These are phyloP conservation scores for Panzeria rudis DNA, from an alignment of 2,888 invertebrate species.

Conservation along the genomic window DNA sequence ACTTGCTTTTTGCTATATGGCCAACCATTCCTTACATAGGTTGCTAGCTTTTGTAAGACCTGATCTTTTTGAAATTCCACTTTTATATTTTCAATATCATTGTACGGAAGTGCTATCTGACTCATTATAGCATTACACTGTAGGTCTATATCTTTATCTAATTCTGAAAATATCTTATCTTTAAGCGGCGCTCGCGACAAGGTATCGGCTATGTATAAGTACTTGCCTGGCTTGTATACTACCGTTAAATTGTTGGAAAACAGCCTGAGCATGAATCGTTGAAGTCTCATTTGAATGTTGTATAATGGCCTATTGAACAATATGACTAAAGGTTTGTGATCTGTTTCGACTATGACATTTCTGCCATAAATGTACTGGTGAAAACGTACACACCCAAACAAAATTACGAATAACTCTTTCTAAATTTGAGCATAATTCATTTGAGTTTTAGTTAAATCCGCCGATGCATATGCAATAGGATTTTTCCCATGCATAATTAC, in stretches of 20 bases:
- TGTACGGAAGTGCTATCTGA: background rate
- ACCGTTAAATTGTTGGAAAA: constrained; percentile 18
- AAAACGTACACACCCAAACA: background rate
- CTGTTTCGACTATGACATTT: constrained; percentile 36
- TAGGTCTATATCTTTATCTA: constrained; percentile 26
- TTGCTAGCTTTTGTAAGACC: background rate
- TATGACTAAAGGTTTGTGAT: constrained; percentile 49
- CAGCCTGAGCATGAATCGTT: constrained; percentile 18
- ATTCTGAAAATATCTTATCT: background rate
- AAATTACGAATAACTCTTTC: background rate
- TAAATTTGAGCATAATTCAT: constrained; percentile 7
- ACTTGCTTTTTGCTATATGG: constrained; percentile 21
- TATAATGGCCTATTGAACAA: constrained; percentile 38
- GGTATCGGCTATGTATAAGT: constrained; percentile 40
- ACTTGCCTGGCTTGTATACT: constrained; percentile 44
- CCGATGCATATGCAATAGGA: constrained; percentile 6
- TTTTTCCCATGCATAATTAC: too few species aligned
- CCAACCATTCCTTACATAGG: constrained; percentile 7
- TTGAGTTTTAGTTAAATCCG: constrained; percentile 4
- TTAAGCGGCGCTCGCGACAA: constrained; percentile 37
- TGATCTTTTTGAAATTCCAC: background rate
- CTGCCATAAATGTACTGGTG: constrained; percentile 31
- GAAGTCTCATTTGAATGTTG: constrained; percentile 13
- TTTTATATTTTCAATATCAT: background rate
- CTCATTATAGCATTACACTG: constrained; percentile 7